Conservation (phyloP, 1,140 invertebrate genomes). For the Drosophila bifasciata region DNA sequence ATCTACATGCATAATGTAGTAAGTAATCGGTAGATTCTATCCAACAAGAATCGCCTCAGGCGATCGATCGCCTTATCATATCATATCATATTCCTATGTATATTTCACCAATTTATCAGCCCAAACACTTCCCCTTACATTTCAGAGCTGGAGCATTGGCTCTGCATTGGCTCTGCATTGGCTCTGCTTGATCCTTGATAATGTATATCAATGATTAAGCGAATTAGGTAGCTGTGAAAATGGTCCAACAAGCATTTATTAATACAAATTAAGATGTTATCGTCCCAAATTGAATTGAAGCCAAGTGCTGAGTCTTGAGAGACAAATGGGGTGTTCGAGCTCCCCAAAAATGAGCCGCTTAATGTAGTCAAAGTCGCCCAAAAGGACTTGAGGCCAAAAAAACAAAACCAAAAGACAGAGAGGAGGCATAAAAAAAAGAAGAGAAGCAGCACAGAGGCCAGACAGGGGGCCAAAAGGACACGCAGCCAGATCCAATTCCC, state of each 20-base stretch:
- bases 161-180: too few species aligned
- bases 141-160: too few species aligned
- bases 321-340: neutral
- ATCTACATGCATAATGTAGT: too few species aligned
- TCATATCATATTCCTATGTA: too few species aligned
- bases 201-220: conserved; percentile 36
- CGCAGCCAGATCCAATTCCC: conserved; percentile 50
- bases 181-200: neutral
- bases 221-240: conserved; percentile 41
- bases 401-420: neutral
- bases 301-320: neutral
- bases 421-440: conserved; percentile 15
- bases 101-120: too few species aligned
- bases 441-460: conserved; percentile 25
- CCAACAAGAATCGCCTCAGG: too few species aligned
- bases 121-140: too few species aligned
- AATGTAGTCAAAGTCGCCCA: conserved; percentile 60
- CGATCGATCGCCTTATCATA: too few species aligned
- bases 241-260: conserved; percentile 69
- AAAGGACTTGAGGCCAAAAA: conserved; percentile 11
- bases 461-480: conserved; percentile 24
- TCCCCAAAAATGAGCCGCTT: conserved; percentile 60
- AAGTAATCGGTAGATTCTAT: too few species aligned
- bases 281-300: conserved; percentile 73
- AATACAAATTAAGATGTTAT: conserved; percentile 80